A percentile compares a stretch with the other conserved stretches of the same genome.
Evolutionary conservation across 1,140 invertebrate species (phyloP).

Genomic region (Acromyrmex echinatior): DNA sequence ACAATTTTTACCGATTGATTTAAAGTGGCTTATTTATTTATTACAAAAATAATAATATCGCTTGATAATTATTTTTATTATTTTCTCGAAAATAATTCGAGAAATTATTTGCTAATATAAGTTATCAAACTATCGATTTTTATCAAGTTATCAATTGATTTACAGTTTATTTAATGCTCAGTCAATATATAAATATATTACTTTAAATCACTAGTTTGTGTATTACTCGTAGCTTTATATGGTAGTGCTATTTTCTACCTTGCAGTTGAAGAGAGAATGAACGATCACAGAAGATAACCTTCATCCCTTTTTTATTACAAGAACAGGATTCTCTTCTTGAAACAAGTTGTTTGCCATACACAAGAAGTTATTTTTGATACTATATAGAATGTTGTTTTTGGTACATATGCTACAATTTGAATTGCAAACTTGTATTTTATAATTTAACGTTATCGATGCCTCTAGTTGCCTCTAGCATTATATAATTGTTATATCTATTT

Average conservation of each 20-base stretch:
- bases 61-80: conserved; percentile 11
- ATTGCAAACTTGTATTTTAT: not conserved
- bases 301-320: not conserved
- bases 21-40: not conserved
- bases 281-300: not conserved
- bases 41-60: conserved; percentile 16
- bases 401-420: not conserved
- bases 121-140: not conserved
- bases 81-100: not conserved
- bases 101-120: not conserved
- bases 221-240: too few relatives aligned
- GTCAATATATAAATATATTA: not conserved
- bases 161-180: not conserved
- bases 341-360: not conserved
- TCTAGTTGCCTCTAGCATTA: not conserved
- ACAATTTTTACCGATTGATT: not conserved
- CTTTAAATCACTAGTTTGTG: not conserved
- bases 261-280: not conserved
- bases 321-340: not conserved
- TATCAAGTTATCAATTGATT: not conserved
- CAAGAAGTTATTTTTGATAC: not conserved
- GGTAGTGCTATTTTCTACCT: not conserved
- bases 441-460: conserved; percentile 5
- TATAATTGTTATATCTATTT: not conserved
- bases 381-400: not conserved